Percentiles rank a stretch among this genome's conserved stretches.
These are phyloP conservation scores for Sinotaia quadrata DNA, from an alignment of 2,888 invertebrate genomes.

Conservation along the genomic window DNA sequence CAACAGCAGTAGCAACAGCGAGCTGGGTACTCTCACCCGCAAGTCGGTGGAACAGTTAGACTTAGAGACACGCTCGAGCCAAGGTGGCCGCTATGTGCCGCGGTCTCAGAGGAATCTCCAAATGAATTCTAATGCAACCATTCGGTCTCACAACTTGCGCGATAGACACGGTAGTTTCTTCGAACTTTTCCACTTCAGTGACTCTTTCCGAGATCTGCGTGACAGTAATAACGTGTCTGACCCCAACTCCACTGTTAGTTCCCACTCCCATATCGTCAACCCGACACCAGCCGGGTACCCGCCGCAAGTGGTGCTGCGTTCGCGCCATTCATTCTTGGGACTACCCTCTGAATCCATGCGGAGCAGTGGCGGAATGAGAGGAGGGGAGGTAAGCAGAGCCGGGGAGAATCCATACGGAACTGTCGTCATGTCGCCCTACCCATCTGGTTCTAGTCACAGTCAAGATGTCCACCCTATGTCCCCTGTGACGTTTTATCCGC, in stretches of 20 bases:
- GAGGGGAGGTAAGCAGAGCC: not conserved
- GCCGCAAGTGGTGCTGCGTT: not conserved
- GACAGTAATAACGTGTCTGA: not conserved
- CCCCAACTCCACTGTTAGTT: not conserved
- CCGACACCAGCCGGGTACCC: not conserved
- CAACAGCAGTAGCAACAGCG: not conserved
- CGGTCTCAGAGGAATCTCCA: slow-evolving; percentile 46
- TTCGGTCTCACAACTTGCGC: slow-evolving; percentile 61
- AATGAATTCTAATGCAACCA: slow-evolving; percentile 60
- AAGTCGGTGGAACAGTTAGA: slow-evolving; percentile 37
- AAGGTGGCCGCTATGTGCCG: slow-evolving; percentile 35
- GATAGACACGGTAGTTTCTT: slow-evolving; percentile 47
- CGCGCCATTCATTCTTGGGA: not conserved
- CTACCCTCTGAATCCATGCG: not conserved
- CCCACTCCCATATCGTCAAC: not conserved
- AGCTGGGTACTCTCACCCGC: slow-evolving; percentile 6
- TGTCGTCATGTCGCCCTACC: not conserved
- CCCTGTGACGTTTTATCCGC: slow-evolving; percentile 13
- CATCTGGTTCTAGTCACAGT: not conserved
- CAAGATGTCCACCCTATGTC: not conserved
- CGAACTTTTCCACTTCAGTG: slow-evolving; percentile 57
- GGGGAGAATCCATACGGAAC: slow-evolving; percentile 13
- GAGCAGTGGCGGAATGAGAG: too few species aligned
- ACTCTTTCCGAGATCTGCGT: slow-evolving; percentile 41
- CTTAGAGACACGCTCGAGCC: slow-evolving; percentile 25